Evolutionary conservation across 2,888 invertebrate species (phyloP).

Genomic region (Conistra vaccinii): DNA sequence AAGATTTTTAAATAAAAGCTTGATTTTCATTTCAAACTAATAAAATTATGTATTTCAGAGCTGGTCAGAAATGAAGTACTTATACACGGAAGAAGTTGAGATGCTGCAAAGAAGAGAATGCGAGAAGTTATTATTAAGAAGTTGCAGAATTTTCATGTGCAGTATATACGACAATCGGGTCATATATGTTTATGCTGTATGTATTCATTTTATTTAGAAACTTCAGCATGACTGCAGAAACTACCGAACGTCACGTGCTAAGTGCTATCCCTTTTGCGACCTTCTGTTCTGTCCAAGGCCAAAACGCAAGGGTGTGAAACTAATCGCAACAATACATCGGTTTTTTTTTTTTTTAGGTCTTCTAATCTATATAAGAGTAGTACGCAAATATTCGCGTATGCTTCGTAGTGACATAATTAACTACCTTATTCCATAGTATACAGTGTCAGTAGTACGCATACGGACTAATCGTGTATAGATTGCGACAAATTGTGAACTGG

Average conservation of each 20-base stretch:
- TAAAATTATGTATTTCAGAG: constrained; percentile 48
- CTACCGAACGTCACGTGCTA: background rate
- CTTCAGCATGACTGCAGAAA: background rate
- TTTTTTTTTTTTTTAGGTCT: too few species aligned
- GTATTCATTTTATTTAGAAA: constrained; percentile 19
- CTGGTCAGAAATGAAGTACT: constrained; percentile 51
- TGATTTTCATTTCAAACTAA: background rate
- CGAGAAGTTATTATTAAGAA: constrained; percentile 38
- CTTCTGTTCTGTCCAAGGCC: too few species aligned
- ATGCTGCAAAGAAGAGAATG: constrained; percentile 41
- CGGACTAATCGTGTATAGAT: too few species aligned
- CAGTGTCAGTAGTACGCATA: too few species aligned
- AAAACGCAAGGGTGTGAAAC: too few species aligned
- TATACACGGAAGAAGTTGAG: constrained; percentile 54
- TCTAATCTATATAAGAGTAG: too few species aligned
- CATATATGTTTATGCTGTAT: constrained; percentile 42
- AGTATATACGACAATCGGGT: constrained; percentile 18
- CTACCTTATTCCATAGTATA: too few species aligned
- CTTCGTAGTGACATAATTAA: too few species aligned
- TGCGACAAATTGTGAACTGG: too few species aligned
- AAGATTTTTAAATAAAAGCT: background rate
- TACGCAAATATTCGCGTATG: too few species aligned
- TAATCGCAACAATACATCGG: too few species aligned
- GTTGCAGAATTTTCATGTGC: constrained; percentile 50
- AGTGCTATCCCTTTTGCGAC: background rate